A percentile compares a stretch with the other conserved stretches of the same genome.
Evolutionary conservation across 2,888 invertebrate genomes (phyloP).

Genomic region (Hipparchia sbordonii): DNA sequence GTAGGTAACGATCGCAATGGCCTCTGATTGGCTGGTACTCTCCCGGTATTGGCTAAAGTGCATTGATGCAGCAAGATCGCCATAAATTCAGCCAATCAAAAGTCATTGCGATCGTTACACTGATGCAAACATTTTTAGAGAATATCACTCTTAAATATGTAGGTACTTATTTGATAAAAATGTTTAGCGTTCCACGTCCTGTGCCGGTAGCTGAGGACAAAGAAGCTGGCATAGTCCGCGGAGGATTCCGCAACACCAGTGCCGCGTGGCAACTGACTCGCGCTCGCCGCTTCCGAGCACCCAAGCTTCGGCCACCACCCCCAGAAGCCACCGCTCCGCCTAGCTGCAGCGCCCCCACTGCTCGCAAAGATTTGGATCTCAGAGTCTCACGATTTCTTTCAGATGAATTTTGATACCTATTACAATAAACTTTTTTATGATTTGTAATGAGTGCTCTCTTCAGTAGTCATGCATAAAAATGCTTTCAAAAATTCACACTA

Average conservation of each 20-base stretch:
- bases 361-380: constrained; percentile 64
- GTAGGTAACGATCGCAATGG: no score
- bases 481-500: no score
- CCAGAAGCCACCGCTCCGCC: constrained; percentile 65
- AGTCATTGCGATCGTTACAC: no score
- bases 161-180: no score
- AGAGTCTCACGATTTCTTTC: constrained; percentile 53
- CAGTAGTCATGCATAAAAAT: no score
- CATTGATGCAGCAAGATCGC: no score
- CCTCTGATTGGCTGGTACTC: no score
- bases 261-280: constrained; percentile 71
- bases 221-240: constrained; percentile 50
- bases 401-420: constrained; percentile 33
- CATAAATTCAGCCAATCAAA: no score
- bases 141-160: no score
- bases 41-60: no score
- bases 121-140: no score
- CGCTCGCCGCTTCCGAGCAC: constrained; percentile 66
- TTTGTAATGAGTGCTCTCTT: background rate
- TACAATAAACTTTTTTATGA: background rate
- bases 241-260: constrained; percentile 60
- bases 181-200: constrained; percentile 61
- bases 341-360: constrained; percentile 60
- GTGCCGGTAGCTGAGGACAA: constrained; percentile 59
- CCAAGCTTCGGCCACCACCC: constrained; percentile 58